Conservation (phyloP, 2,797 vertebrate species). For the Eleutherodactylus coqui region DNA sequence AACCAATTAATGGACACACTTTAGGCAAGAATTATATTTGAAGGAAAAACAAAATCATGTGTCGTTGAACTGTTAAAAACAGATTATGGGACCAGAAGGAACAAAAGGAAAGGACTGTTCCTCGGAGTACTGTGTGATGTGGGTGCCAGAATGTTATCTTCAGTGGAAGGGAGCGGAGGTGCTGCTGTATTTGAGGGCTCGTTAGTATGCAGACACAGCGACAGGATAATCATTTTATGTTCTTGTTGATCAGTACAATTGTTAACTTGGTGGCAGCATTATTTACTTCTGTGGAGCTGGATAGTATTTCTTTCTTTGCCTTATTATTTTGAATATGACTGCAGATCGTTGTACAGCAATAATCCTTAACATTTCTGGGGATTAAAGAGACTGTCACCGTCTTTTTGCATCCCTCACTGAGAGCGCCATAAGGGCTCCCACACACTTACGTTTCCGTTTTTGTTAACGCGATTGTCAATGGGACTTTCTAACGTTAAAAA, state of each 20-base stretch:
- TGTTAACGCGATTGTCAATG: too few species aligned
- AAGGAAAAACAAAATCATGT: neutral
- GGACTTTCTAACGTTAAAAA: too few species aligned
- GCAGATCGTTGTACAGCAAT: too few species aligned
- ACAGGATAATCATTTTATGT: neutral
- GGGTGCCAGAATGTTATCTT: neutral
- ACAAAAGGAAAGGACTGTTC: constrained; percentile 5
- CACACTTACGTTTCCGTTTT: too few species aligned
- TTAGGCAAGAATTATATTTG: constrained; percentile 3
- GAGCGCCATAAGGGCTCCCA: too few species aligned
- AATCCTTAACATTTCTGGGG: too few species aligned
- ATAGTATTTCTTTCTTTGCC: too few species aligned
- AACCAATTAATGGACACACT: constrained; percentile 22
- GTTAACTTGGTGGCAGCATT: neutral
- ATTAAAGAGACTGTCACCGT: too few species aligned
- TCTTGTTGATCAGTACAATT: neutral
- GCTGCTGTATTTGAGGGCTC: neutral
- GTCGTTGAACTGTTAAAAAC: neutral
- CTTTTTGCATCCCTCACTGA: too few species aligned
- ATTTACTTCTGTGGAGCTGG: too few species aligned
- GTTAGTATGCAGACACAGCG: neutral
- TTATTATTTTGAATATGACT: too few species aligned
- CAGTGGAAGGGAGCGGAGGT: neutral
- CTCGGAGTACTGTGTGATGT: neutral
- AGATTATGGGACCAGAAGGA: constrained; percentile 20